Evolutionary conservation across 2,113 vertebrate genomes (phyloP), one percentile per base, ranked within the genome.

Genomic region (Cervus canadensis): DNA sequence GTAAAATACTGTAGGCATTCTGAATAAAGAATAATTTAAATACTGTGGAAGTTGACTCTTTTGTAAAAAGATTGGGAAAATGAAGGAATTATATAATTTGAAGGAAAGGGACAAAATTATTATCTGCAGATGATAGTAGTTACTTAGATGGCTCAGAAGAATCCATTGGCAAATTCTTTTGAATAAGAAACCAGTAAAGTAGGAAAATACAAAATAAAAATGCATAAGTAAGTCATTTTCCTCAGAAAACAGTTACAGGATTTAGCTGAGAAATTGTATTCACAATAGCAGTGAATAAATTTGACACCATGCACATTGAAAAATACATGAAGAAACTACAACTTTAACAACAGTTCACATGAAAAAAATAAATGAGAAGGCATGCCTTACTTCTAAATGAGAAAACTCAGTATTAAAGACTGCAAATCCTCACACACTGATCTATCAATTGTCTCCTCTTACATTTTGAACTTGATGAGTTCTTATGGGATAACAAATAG

Each of bases 141-240:
- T 59, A 45, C 43, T 62, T 89, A 60, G 3, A 78, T 50, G 30
- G 50, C 17, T 64, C 79, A 71, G 74, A 89, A 87, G 40, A 94
- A 81, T 16, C 71, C 89, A 50, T 5, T 67, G 50, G 50, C 25
- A 85, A 78, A 54, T 23, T 50, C 2, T 84, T 84, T 83, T 60
- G 28, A 60, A 25, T 12, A 59, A 89, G 56, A 91, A 87, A 89
- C 11, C 57, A 95, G n/a, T 26, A 28, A 93, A 92, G 16, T 81
- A 33, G n/a, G 19, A 94, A 94, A 95, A 78, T 54, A 21, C n/a
- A 45, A 60, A 93, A 81, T n/a, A 91, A 96, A 97, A 94, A 92
- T 83, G 17, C 23, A 43, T 36, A 78, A 82, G 54, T 56, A 81
- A 89, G 11, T 64, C 82, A 84, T 14, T 71, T 67, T 59, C 12